phyloP scores from a whole-genome alignment of 2,113 vertebrate species.

The Anas platyrhynchos region DNA sequence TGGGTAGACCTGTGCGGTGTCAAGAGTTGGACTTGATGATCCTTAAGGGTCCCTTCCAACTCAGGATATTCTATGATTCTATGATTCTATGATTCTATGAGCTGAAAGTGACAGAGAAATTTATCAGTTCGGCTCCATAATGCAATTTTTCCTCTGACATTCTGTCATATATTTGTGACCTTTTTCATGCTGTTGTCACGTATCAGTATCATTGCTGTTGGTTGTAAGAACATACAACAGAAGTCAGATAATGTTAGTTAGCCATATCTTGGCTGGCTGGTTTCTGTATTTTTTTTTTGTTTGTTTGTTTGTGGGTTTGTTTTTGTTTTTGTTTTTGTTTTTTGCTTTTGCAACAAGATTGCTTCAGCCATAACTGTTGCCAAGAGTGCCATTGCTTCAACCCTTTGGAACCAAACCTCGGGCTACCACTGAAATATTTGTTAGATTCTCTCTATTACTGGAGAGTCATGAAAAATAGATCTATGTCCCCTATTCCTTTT shows the following conservation, averaged over 20 bases:
- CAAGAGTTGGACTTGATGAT: too few relatives aligned
- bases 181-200: background rate
- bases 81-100: background rate
- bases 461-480: constrained; percentile 20
- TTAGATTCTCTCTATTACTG: background rate
- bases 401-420: background rate
- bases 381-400: background rate
- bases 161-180: background rate
- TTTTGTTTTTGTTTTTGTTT: background rate
- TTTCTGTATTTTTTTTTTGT: background rate
- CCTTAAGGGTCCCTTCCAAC: too few relatives aligned
- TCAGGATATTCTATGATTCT: too few relatives aligned
- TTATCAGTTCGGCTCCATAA: background rate
- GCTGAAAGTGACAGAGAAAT: background rate
- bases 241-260: background rate
- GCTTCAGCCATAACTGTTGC: background rate
- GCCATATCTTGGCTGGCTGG: background rate
- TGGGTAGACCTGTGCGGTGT: too few relatives aligned
- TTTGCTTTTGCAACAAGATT: background rate
- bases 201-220: background rate
- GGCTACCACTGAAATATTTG: background rate
- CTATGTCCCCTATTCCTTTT: background rate
- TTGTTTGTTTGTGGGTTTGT: background rate
- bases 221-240: background rate
- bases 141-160: background rate